These are phyloP conservation scores for Spilogale gracilis DNA, from an alignment of 2,113 vertebrate genomes.

Conservation along the genomic window DNA sequence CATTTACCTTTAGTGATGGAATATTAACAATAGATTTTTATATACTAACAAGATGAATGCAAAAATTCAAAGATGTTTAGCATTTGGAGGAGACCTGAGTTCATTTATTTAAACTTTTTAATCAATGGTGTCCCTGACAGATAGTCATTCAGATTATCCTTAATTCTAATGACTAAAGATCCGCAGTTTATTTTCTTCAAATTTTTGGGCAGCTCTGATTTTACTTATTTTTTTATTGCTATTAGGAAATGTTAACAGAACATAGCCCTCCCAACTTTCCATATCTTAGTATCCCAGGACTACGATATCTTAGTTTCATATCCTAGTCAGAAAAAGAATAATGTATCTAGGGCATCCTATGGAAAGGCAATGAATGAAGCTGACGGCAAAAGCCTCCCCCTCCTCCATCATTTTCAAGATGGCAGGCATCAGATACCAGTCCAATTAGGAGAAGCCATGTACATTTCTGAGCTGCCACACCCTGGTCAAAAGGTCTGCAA, in stretches of 20 bases:
- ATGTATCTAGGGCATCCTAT: not conserved
- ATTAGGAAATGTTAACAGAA: not conserved
- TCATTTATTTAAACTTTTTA: not conserved
- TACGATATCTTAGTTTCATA: not conserved
- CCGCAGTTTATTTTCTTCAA: not conserved
- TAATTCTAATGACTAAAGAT: not conserved
- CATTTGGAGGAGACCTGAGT: not conserved
- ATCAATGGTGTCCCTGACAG: not conserved
- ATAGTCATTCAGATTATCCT: not conserved
- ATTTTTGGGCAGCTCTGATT: not conserved
- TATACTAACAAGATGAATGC: not conserved
- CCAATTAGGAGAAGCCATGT: fast-evolving
- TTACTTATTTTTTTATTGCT: not conserved
- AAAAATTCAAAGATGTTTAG: not conserved
- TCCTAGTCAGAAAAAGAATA: not conserved
- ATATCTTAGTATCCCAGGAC: not conserved
- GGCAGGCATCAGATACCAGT: too few relatives aligned
- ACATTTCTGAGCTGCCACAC: not conserved
- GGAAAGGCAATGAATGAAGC: not conserved
- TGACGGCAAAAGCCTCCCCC: not conserved
- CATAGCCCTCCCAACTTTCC: not conserved
- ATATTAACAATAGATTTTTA: not conserved
- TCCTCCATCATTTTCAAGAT: not conserved
- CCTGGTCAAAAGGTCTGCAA: not conserved
- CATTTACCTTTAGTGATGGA: not conserved